Base-by-base conservation (phyloP, 2,113 vertebrate genomes). In the Hippocampus barbouri region DNA sequence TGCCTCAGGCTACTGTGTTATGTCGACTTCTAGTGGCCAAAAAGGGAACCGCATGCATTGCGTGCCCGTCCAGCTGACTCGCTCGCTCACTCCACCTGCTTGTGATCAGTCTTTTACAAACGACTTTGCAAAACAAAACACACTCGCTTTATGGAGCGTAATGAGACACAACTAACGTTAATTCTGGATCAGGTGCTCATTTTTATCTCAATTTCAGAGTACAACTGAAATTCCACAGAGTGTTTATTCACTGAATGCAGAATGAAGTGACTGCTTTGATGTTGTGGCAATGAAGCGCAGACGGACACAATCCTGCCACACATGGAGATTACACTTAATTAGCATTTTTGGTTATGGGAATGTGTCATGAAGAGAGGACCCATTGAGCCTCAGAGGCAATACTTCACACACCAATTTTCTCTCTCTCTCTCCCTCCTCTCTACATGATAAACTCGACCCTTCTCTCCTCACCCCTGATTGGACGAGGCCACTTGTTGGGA, bases 381-480 rank as follows among this genome's bases (percentile, higher is more conserved):
- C 21, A 30, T 23, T 23, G 21, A 41, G 34, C 3, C 10, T n/a
- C 8, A 41, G 53, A 63, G 61, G 34, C 40, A 63, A 63, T 15
- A 23, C 65, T 30, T 16, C 25, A 0, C 49, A 10, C 49, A 6
- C 66, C 23, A 34, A 41, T 20, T 64, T 8, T 64, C 30, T 21
- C 18, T 40, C 63, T 65, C 69, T 54, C 40, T 69, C 34, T 57
- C 70, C 23, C 54, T 83, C 81, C 66, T 43, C 62, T 77, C 63
- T 62, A 72, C 63, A 83, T 86, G 89, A 89, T 85, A 87, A 91
- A 91, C 90, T 87, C 91, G 86, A 83, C 87, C 90, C 86, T 87
- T 88, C 53, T 88, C 84, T 68, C 79, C 84, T 69, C 87, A 79
- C 72, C 85, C 27, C 85, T 89, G 92, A 97, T 97, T 98, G 96